phyloP scores from a whole-genome alignment of 2,888 invertebrate species.

The Chrysomela aeneicollis region DNA sequence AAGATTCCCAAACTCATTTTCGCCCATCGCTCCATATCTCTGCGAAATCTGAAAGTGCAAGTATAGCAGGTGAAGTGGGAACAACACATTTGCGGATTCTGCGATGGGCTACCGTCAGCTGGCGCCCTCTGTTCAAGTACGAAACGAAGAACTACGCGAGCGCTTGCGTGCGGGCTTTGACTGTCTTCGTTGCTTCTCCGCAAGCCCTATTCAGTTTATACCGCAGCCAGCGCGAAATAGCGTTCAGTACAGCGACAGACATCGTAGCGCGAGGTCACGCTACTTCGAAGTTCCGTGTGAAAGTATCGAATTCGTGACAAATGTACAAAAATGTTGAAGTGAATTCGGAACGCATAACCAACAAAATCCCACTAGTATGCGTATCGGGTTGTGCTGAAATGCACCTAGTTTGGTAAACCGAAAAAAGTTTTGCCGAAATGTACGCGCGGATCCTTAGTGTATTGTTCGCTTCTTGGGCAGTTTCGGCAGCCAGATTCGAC shows the following conservation, averaged over 20 bases:
- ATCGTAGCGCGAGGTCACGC: conserved; percentile 39
- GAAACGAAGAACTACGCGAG: conserved; percentile 19
- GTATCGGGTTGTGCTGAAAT: conserved; percentile 37
- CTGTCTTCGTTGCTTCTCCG: background rate
- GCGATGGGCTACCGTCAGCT: conserved; percentile 26
- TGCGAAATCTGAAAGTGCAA: conserved; percentile 36
- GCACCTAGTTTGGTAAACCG: conserved; percentile 37
- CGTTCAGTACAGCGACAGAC: conserved; percentile 44
- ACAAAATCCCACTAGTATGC: conserved; percentile 16
- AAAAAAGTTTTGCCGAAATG: conserved; percentile 62
- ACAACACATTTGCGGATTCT: conserved; percentile 28
- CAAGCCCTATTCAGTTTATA: conserved; percentile 31
- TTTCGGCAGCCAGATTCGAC: conserved; percentile 55
- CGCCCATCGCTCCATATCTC: conserved; percentile 34
- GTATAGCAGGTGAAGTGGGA: conserved; percentile 36
- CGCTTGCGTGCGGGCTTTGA: conserved; percentile 25
- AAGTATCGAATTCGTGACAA: conserved; percentile 29
- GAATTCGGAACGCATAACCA: conserved; percentile 6
- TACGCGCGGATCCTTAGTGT: conserved; percentile 61
- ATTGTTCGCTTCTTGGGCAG: conserved; percentile 51
- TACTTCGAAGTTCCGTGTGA: conserved; percentile 12
- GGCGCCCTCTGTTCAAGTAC: conserved; percentile 23
- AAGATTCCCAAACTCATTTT: conserved; percentile 38
- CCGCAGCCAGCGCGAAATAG: conserved; percentile 30
- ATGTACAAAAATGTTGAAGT: conserved; percentile 25